Base-by-base conservation (phyloP, 2,888 invertebrate genomes). In the Brachypalpus laphriformis region DNA sequence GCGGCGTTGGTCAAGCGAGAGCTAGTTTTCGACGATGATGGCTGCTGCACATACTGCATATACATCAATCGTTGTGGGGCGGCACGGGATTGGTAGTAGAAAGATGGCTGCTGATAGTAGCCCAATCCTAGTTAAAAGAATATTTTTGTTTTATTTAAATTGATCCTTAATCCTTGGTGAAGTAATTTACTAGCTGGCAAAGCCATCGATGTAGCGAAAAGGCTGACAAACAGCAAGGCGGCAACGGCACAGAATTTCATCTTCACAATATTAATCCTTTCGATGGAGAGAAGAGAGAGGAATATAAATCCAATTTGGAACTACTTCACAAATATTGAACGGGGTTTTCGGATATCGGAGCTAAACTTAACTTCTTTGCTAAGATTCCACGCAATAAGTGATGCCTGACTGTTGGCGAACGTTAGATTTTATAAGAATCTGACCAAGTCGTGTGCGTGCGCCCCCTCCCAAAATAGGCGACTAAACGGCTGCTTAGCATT, bases 321-420 rank as follows among this genome's bases (percentile, higher is more conserved):
- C n/a, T n/a, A n/a, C n/a, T n/a, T n/a, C n/a, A n/a, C n/a, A n/a
- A n/a, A n/a, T n/a, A n/a, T n/a, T n/a, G n/a, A n/a, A n/a, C n/a
- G n/a, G n/a, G n/a, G 54, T 49, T 87, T n/a, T n/a, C n/a, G n/a
- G n/a, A n/a, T 91, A 90, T 92, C 90, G 90, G 91, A 91, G 91
- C 92, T 91, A 92, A 91, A 92, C 91, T 92, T 91, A 88, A 89
- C 90, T 89, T 89, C 90, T 85, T 85, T 66, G 81, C 31, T 88
- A 92, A 92, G 91, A 91, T 91, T 91, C 92, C 91, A 91, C 91
- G 91, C 89, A 90, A 90, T 90, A 90, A 91, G 90, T 91, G 92
- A 91, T 91, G 89, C 87, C 90, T 89, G 88, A 71, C 74, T 88
- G 88, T 82, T 81, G 85, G 75, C 66, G 59, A 45, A 81, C 81